Percentiles rank a stretch among this genome's conserved stretches.
phyloP scores from a whole-genome alignment of 2,113 vertebrate genomes.

The Limnothrissa miodon region DNA sequence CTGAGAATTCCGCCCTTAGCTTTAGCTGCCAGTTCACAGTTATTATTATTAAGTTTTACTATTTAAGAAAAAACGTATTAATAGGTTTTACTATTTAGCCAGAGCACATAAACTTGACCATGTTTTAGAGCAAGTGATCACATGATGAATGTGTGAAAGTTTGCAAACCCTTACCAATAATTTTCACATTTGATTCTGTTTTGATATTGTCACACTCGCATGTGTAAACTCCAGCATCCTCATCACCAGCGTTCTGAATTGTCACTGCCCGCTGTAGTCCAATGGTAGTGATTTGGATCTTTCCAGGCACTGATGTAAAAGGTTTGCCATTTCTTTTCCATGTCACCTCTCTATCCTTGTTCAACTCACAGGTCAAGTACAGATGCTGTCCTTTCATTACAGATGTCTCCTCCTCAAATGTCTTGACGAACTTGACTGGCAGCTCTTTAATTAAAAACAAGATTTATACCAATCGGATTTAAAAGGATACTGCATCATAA shows the following conservation, averaged over 20 bases:
- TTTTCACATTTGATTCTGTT: constrained; percentile 82
- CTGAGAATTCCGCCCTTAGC: no score
- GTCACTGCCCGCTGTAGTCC: constrained; percentile 84
- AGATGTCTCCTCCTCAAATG: constrained; percentile 85
- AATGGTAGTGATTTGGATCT: constrained; percentile 82
- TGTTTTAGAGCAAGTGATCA: neutral
- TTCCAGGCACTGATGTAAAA: constrained; percentile 73
- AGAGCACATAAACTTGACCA: no score
- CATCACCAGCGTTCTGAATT: constrained; percentile 75
- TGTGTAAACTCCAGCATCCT: constrained; percentile 79
- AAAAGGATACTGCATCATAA: neutral
- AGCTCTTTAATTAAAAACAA: constrained; percentile 74
- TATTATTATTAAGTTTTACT: no score
- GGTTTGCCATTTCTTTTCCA: constrained; percentile 88
- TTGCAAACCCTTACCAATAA: constrained; percentile 78
- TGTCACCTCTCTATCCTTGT: constrained; percentile 87
- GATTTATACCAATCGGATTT: neutral
- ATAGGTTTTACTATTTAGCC: no score
- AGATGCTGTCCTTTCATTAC: constrained; percentile 86
- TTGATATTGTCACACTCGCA: constrained; percentile 82
- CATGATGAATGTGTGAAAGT: neutral
- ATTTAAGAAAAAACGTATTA: no score
- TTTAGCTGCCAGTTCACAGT: no score
- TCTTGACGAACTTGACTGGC: constrained; percentile 88
- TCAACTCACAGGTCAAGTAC: constrained; percentile 92